Evolutionary conservation across 2,797 vertebrate species (phyloP).

Genomic region (Myotis vivesi): DNA sequence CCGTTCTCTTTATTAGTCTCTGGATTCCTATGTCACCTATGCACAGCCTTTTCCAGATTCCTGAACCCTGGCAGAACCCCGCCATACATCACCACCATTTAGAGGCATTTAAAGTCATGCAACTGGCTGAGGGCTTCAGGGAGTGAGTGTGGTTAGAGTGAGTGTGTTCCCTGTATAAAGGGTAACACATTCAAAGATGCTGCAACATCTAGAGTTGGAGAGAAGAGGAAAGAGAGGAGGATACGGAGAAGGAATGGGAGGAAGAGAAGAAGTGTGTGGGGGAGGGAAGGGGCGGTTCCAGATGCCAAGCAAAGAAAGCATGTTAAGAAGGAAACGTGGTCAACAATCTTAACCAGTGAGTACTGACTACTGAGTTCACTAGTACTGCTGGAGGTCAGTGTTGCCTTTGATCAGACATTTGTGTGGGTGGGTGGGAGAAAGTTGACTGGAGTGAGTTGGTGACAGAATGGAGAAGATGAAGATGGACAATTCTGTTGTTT

Average conservation of each 20-base stretch:
- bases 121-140: neutral
- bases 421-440: accelerated
- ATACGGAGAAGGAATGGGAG: neutral
- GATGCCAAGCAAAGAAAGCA: neutral
- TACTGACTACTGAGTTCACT: neutral
- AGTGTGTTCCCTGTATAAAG: neutral
- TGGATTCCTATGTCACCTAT: too few relatives aligned
- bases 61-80: too few relatives aligned
- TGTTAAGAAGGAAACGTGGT: neutral
- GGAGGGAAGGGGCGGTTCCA: neutral
- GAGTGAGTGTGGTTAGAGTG: neutral
- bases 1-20: too few relatives aligned
- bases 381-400: neutral
- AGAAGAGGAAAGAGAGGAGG: neutral
- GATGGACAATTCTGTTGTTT: neutral
- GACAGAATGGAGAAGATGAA: neutral
- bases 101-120: neutral
- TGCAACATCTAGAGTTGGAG: neutral
- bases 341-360: too few relatives aligned
- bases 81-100: neutral
- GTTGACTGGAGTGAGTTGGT: too few relatives aligned
- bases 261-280: neutral
- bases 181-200: neutral
- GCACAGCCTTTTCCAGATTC: too few relatives aligned
- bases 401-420: neutral